Base-by-base conservation (phyloP, 1,140 invertebrate genomes). In the Grapholita molesta region DNA sequence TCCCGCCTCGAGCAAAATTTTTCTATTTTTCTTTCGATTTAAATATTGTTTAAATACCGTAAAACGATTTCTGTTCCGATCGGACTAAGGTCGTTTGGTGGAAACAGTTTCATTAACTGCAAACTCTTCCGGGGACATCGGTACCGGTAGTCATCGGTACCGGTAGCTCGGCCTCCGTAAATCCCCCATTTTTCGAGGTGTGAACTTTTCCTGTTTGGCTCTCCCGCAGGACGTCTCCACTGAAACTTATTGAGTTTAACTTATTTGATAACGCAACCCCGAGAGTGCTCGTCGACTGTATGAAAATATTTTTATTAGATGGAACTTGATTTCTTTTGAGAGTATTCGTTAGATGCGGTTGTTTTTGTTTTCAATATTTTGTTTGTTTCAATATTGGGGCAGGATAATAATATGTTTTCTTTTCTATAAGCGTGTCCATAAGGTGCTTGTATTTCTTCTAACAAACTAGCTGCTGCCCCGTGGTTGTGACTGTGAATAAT, bases 161-260 rank as follows among this genome's bases (percentile, higher is more conserved):
- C 24, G 53, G 9, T 11, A 0, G 12, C 12, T n/a, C 11, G 21
- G 11, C 24, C n/a, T n/a, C n/a, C n/a, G 53, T 57, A 25, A 55
- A 57, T 57, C 53, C 53, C 1, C 53, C 35, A 57, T 57, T 21
- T 57, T 55, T 21, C 24, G 53, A 25, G 53, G 24, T 57, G 53
- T 57, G 53, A 57, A 57, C 53, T 28, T 57, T 57, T 57, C 53
- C 53, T 57, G 53, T 57, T 57, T 53, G 9, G 9, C 53, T n/a
- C 24, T 25, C 53, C 53, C 3, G 2, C 18, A 23, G 53, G 53
- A 28, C 53, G 18, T 57, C 24, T 57, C 53, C 53, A 57, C 53
- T 25, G 53, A 66, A 73, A 70, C 71, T 77, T 77, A 77, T 77
- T 66, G 76, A 70, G 70, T 77, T 65, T 67, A 75, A 75, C 69